A percentile compares a stretch with the other conserved stretches of the same genome.
These are phyloP conservation scores for Xenopus laevis DNA, from an alignment of 2,113 vertebrate genomes.

Conservation along the genomic window DNA sequence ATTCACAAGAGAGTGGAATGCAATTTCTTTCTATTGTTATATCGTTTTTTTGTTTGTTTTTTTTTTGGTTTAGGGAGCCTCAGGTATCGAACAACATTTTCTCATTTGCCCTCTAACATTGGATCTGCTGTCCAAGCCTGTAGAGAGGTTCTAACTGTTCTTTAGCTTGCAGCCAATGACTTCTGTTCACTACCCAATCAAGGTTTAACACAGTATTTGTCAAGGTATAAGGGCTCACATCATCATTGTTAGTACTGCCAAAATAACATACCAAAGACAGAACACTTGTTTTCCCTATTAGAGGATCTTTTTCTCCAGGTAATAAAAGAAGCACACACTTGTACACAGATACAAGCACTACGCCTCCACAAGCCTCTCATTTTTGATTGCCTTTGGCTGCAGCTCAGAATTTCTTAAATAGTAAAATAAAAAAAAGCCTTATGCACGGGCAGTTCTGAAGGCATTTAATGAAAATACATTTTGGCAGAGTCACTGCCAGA, in stretches of 20 bases:
- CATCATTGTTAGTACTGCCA: constrained; percentile 7
- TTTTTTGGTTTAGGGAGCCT: background rate
- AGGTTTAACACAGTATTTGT: constrained; percentile 25
- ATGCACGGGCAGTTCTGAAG: background rate
- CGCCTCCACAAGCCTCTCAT: background rate
- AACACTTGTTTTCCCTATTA: constrained; percentile 29
- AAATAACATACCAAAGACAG: constrained; percentile 15
- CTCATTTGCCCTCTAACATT: constrained; percentile 4
- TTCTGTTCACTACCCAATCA: constrained; percentile 29
- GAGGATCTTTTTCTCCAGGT: constrained; percentile 40
- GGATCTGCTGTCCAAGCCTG: background rate
- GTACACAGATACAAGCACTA: constrained; percentile 4
- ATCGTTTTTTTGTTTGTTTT: constrained; percentile 16
- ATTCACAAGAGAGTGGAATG: constrained; percentile 7
- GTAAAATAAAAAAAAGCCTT: constrained; percentile 18
- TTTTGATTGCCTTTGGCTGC: constrained; percentile 25
- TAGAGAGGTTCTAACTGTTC: constrained; percentile 22
- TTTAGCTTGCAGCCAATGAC: constrained; percentile 15
- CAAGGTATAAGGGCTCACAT: constrained; percentile 15
- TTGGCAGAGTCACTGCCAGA: background rate
- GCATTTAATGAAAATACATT: background rate
- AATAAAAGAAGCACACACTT: constrained; percentile 12
- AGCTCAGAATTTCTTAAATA: constrained; percentile 15
- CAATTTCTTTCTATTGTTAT: constrained; percentile 21
- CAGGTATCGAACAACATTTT: constrained; percentile 25